Conservation (phyloP, 2,888 invertebrate genomes). For the Microctonus aethiopoides region DNA sequence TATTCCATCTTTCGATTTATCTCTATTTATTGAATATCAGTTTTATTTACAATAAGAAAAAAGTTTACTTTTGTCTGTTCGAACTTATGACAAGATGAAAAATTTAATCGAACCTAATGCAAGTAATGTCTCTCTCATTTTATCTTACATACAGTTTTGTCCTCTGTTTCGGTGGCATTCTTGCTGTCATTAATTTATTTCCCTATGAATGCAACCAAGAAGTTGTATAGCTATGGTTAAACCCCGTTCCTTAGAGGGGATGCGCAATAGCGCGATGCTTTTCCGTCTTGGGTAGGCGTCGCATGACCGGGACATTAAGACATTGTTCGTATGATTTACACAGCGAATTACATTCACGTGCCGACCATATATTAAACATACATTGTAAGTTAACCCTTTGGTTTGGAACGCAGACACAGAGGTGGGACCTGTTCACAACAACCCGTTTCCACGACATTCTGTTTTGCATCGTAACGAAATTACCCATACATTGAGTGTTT, state of each 20-base stretch:
- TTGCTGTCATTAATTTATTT: slow-evolving; percentile 63
- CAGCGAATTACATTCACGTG: slow-evolving; percentile 66
- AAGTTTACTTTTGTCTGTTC: neutral
- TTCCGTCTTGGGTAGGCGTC: slow-evolving; percentile 65
- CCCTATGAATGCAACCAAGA: slow-evolving; percentile 60
- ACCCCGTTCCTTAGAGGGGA: slow-evolving; percentile 47
- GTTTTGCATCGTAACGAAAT: slow-evolving; percentile 21
- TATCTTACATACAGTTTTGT: neutral
- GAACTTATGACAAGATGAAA: neutral
- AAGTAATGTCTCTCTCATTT: slow-evolving; percentile 38
- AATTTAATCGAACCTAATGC: slow-evolving; percentile 42
- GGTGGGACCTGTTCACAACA: slow-evolving; percentile 20
- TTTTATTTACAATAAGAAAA: neutral
- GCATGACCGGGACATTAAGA: slow-evolving; percentile 68
- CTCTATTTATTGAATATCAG: neutral
- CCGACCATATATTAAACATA: slow-evolving; percentile 66
- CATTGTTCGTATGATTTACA: slow-evolving; percentile 68
- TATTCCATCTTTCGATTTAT: too few species aligned
- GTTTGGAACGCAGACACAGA: slow-evolving; percentile 24
- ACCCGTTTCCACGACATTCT: slow-evolving; percentile 31
- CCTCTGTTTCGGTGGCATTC: slow-evolving; percentile 36
- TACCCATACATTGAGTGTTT: too few species aligned
- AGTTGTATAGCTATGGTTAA: slow-evolving; percentile 41
- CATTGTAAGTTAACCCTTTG: slow-evolving; percentile 61
- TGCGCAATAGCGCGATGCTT: slow-evolving; percentile 53